phyloP scores from a whole-genome alignment of 2,113 vertebrate species.

The Haplotaxodon microlepis region DNA sequence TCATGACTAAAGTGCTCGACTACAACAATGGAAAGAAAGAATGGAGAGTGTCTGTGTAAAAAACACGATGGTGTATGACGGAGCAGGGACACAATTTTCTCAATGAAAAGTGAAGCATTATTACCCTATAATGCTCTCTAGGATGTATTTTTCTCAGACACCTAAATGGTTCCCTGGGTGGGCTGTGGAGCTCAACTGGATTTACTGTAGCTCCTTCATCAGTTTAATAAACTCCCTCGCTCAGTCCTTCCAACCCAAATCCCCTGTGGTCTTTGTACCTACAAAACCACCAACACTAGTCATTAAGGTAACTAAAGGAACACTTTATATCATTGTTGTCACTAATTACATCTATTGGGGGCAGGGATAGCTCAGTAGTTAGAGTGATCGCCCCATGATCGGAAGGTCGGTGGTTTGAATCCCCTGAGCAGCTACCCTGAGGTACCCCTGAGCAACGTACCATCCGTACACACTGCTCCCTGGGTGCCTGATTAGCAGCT shows the following conservation, averaged over 20 bases:
- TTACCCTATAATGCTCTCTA: constrained; percentile 58
- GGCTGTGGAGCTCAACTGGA: constrained; percentile 45
- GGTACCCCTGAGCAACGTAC: background rate
- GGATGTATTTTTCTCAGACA: constrained; percentile 55
- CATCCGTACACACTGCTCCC: background rate
- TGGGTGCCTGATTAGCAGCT: background rate
- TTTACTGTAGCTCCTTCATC: constrained; percentile 61
- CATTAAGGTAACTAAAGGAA: constrained; percentile 3
- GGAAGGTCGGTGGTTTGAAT: background rate
- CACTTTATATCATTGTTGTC: background rate
- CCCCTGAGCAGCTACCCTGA: background rate
- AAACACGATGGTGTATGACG: constrained; percentile 22
- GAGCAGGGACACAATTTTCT: constrained; percentile 56
- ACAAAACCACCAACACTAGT: constrained; percentile 3
- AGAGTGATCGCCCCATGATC: background rate
- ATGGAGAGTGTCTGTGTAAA: background rate
- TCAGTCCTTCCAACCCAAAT: background rate
- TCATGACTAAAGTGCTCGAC: background rate
- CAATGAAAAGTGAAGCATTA: constrained; percentile 63
- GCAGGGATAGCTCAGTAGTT: background rate
- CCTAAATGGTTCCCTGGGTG: constrained; percentile 52
- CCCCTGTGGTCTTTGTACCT: background rate
- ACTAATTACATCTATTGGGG: background rate
- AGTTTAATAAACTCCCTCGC: constrained; percentile 62
- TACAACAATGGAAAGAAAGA: background rate